phyloP scores from a whole-genome alignment of 2,113 vertebrate species.

The Equus quagga region DNA sequence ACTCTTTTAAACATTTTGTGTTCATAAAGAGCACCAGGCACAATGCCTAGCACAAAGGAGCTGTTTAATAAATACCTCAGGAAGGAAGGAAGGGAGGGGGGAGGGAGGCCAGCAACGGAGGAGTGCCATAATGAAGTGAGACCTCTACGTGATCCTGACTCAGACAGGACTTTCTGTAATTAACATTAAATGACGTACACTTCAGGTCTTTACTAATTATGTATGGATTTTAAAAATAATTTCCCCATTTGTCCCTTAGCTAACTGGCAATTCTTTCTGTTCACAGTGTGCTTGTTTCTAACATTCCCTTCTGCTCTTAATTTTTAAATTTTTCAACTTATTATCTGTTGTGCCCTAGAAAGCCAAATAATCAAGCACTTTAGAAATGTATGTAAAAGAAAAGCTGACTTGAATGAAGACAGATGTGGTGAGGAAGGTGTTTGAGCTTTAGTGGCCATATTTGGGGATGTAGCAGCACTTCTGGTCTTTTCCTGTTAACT shows the following conservation, averaged over 20 bases:
- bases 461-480: not conserved
- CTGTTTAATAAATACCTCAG: not conserved
- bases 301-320: not conserved
- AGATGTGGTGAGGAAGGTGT: not conserved
- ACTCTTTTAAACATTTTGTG: not conserved
- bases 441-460: not conserved
- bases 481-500: not conserved
- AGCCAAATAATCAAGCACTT: constrained; percentile 15
- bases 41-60: not conserved
- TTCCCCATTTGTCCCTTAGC: not conserved
- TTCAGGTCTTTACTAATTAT: constrained; percentile 22
- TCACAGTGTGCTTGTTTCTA: not conserved
- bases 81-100: not conserved
- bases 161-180: not conserved
- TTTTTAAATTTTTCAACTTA: not conserved
- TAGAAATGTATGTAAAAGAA: not conserved
- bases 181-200: not conserved
- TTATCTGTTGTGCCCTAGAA: not conserved
- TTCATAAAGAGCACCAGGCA: not conserved
- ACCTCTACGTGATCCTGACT: not conserved
- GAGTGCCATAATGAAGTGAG: not conserved
- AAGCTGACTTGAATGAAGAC: not conserved
- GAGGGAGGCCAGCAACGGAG: not conserved
- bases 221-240: not conserved
- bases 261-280: not conserved